Evolutionary conservation across 2,113 vertebrate genomes (phyloP), one percentile per base, ranked within the genome.

Genomic region (Blennius ocellaris): DNA sequence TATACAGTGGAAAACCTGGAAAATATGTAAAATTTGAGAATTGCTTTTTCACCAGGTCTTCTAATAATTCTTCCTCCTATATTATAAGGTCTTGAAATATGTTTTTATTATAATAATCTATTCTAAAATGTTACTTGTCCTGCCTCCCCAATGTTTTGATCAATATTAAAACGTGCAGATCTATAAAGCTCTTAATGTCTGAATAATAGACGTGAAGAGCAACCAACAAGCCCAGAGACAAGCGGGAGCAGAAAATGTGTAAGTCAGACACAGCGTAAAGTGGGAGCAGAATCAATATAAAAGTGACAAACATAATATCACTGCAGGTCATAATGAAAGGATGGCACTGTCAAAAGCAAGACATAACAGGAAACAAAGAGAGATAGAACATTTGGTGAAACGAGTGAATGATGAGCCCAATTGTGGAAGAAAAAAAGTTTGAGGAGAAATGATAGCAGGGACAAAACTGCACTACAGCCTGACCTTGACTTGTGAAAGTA

Each of bases 221-320:
- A 2, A 17, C 8, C 21, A 15, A 38, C 21, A 45, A 17, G 30
- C 8, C 16, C 36, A 61, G 36, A 41, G 16, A 52, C 45, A 43
- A 3, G 41, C 41, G 30, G 11, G 1, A 30, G 21, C 21, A 30
- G 21, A 38, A 65, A 61, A 51, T 7, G 2, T 11, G 39, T 43
- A 37, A 55, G 56, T 75, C 70, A 56, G 17, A 60, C 6, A 21
- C n/a, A 16, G 73, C 58, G 69, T 64, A 17, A 52, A 17, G 57
- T 53, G 15, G 63, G 21, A 70, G 61, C 7, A 59, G 16, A 58
- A 60, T 78, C 60, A 49, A 66, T 69, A 49, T 2, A 67, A 68
- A 71, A 60, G 52, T 73, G 52, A 70, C 59, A 73, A 67, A 64
- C 44, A n/a, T 0, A 5, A 48, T 50, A 51, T 14, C 38, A 47